These are phyloP conservation scores for Dipodomys ordii DNA, from an alignment of 2,113 vertebrate species.

Conservation along the genomic window DNA sequence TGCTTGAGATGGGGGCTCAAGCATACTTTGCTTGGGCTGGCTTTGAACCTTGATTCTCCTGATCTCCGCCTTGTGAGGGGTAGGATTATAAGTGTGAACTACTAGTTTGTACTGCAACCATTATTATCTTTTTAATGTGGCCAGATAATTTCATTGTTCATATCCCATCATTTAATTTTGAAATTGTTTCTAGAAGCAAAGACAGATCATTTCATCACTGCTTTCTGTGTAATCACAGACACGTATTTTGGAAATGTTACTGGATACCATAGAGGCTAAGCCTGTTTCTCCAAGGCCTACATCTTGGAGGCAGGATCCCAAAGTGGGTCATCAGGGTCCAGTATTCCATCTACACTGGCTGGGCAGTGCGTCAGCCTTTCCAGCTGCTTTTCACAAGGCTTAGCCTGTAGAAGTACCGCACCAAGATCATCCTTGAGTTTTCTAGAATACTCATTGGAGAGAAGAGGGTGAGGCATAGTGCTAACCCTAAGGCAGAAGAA, in stretches of 20 bases:
- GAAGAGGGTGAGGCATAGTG: background rate
- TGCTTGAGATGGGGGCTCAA: too few species aligned
- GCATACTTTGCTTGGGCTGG: too few species aligned
- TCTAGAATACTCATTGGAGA: background rate
- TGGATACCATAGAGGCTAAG: too few species aligned
- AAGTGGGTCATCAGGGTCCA: background rate
- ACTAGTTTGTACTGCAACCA: too few species aligned
- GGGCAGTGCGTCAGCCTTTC: background rate
- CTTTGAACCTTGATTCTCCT: too few species aligned
- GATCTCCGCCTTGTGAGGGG: too few species aligned
- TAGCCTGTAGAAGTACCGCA: background rate
- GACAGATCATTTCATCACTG: background rate
- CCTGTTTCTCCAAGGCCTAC: too few species aligned
- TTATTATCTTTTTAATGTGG: too few species aligned
- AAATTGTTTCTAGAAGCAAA: constrained; percentile 27
- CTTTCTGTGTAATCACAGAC: background rate
- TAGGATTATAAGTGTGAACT: too few species aligned
- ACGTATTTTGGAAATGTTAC: background rate
- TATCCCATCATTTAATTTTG: background rate
- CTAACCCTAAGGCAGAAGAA: background rate
- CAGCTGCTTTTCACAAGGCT: background rate
- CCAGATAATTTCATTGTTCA: background rate
- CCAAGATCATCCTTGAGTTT: background rate
- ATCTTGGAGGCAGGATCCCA: background rate
- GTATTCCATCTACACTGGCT: background rate